phyloP scores from a whole-genome alignment of 2,797 vertebrate genomes.

The Trachops cirrhosus region DNA sequence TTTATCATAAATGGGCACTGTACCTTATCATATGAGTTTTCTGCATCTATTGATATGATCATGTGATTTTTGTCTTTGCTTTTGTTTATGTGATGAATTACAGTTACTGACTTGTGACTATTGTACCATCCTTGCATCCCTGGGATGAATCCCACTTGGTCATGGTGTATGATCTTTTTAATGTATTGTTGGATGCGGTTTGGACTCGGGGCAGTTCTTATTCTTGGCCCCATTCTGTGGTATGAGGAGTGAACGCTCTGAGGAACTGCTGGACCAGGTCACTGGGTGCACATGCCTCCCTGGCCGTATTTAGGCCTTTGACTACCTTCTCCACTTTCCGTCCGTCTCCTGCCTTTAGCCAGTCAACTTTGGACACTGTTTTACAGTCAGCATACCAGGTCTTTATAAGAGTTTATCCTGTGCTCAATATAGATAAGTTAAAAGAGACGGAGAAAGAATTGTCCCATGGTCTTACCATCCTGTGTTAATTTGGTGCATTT shows the following conservation, averaged over 20 bases:
- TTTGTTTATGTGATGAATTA: too few relatives aligned
- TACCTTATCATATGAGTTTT: too few relatives aligned
- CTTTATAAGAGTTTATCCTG: background rate
- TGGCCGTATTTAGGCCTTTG: background rate
- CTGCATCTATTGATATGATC: too few relatives aligned
- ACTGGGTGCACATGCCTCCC: fast-evolving
- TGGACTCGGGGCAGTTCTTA: background rate
- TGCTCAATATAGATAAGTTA: background rate
- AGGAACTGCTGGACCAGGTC: background rate
- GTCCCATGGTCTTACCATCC: background rate
- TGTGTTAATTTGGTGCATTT: background rate
- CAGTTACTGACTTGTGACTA: too few relatives aligned
- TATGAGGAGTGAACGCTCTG: background rate
- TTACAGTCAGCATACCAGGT: background rate
- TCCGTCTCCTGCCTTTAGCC: background rate
- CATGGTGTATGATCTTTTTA: too few relatives aligned
- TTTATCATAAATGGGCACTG: too few relatives aligned
- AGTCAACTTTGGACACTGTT: background rate
- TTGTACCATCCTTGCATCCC: too few relatives aligned
- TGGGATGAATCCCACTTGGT: too few relatives aligned
- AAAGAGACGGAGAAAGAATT: background rate
- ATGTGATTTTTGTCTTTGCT: too few relatives aligned
- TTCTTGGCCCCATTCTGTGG: background rate
- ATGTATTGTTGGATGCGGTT: too few relatives aligned
- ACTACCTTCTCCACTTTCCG: background rate